Base-by-base conservation (phyloP, 2,797 vertebrate species). In the Mustela erminea region DNA sequence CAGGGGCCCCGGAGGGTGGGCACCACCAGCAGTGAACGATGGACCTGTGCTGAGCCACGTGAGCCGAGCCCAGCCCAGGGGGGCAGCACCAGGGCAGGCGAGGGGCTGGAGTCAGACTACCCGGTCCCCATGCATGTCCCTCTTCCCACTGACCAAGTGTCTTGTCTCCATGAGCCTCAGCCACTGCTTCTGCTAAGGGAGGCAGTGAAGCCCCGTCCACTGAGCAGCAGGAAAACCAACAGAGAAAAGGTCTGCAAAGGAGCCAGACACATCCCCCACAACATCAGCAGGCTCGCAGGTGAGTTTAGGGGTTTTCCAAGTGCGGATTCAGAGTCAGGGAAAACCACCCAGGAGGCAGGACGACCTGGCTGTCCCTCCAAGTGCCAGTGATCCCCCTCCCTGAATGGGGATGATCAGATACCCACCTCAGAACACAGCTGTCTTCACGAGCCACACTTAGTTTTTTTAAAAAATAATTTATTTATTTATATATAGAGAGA, bases 161-260 rank as follows among this genome's bases (percentile, higher is more conserved):
- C 35, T 38, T 56, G 27, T 18, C 11, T 64, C 60, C 41, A 15
- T 32, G 29, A n/a, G 29, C 60, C 12, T 32, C 8, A 20, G 60
- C 4, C 13, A 0, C 3, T 23, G 18, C 41, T 46, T 43, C 41
- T 64, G 20, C 5, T n/a, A 46, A 14, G 18, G 32, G 58, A 64
- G 27, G 41, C 12, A 23, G 7, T 1, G 1, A 8, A 17, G 41
- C 58, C 41, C 14, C 7, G 5, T 13, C 41, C 21, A 3, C 7
- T 1, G 43, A 38, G 35, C 49, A 41, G 85, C 10, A 11, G 56
- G 35, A 29, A 41, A 72, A 56, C 66, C 85, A 41, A 20, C 20
- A 1, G 43, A 38, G 66, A 54, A 38, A 29, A 29, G 6, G 12
- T 9, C n/a, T 9, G 7, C 46, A 2, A 87, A 52, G 41, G 49